Evolutionary conservation across 2,888 invertebrate species (phyloP).

Genomic region (Yponomeuta evonymella): DNA sequence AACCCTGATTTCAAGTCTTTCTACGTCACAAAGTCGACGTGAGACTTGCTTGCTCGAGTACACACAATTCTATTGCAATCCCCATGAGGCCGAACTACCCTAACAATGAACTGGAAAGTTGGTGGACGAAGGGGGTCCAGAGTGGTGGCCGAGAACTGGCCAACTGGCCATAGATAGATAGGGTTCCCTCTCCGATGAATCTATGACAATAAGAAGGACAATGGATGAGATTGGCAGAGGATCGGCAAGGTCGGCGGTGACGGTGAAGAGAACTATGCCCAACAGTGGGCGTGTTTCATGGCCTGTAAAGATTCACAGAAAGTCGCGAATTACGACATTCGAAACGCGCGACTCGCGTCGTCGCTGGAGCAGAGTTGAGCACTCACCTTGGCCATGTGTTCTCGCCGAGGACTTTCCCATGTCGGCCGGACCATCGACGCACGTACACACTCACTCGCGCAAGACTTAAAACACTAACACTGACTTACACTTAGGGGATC

Average conservation of each 20-base stretch:
- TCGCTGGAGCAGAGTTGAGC: neutral
- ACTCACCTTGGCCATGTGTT: slow-evolving; percentile 77
- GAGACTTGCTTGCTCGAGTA: neutral
- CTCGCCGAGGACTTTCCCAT: slow-evolving; percentile 77
- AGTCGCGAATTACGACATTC: too few species aligned
- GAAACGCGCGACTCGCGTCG: neutral
- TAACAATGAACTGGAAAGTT: too few species aligned
- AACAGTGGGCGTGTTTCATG: neutral
- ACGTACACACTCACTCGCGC: slow-evolving; percentile 61
- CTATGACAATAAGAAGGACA: neutral
- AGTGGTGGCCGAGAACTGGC: too few species aligned
- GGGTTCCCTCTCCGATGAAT: too few species aligned
- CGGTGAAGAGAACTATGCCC: slow-evolving; percentile 7
- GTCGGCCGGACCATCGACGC: slow-evolving; percentile 75
- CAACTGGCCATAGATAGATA: too few species aligned
- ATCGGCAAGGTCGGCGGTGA: slow-evolving; percentile 15
- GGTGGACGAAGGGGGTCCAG: too few species aligned
- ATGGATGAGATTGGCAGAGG: slow-evolving; percentile 20
- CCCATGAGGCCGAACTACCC: neutral
- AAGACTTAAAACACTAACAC: slow-evolving; percentile 57
- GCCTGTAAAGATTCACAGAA: too few species aligned
- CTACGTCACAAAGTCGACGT: neutral
- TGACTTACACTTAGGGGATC: slow-evolving; percentile 64
- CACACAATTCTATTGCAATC: neutral
- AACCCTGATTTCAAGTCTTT: neutral